These are phyloP conservation scores for Petroica traversi DNA, from an alignment of 2,113 vertebrate genomes.

Conservation along the genomic window DNA sequence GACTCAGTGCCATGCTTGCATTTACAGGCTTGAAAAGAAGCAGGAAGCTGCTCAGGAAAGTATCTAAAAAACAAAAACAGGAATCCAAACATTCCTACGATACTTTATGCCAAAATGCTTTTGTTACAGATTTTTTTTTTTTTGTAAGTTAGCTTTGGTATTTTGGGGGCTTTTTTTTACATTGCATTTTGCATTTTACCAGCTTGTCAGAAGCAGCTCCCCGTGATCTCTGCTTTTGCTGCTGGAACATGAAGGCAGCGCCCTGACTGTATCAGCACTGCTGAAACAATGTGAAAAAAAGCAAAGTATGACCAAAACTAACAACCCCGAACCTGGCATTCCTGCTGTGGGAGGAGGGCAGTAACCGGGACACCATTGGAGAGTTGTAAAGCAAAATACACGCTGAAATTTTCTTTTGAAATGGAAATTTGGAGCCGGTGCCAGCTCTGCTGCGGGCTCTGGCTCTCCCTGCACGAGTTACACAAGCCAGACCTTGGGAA, in stretches of 20 bases:
- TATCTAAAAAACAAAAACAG: neutral
- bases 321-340: neutral
- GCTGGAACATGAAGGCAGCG: rapidly evolving
- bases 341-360: neutral
- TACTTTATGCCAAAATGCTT: neutral
- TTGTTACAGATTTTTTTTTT: neutral
- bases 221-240: neutral
- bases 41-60: neutral
- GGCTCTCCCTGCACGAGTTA: neutral
- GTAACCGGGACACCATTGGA: neutral
- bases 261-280: neutral
- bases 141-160: neutral
- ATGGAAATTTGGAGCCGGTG: constrained; percentile 19
- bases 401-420: constrained; percentile 12
- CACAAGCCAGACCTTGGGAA: constrained; percentile 36
- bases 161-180: neutral
- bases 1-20: neutral
- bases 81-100: neutral
- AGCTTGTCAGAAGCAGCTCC: neutral
- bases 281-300: neutral
- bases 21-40: neutral
- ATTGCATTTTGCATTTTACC: neutral
- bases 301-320: neutral
- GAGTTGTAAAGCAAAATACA: neutral
- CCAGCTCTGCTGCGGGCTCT: constrained; percentile 3